These are phyloP conservation scores for Phrynocephalus vlangalii DNA, from an alignment of 2,797 vertebrate species.

Conservation along the genomic window DNA sequence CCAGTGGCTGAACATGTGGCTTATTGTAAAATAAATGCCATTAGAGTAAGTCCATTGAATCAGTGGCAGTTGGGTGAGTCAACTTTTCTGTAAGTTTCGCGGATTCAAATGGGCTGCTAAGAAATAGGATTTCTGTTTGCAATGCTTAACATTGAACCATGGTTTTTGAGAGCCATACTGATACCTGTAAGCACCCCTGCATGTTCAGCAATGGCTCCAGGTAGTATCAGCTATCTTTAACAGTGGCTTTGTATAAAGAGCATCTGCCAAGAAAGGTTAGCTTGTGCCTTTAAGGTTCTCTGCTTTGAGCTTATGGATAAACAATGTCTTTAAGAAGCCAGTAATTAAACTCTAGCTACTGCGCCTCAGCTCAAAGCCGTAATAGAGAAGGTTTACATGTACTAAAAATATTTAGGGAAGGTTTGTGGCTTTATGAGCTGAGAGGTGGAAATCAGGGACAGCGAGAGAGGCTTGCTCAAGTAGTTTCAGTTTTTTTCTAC, in stretches of 20 bases:
- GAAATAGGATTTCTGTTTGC: no score
- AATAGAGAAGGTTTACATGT: constrained; percentile 37
- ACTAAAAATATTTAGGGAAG: constrained; percentile 19
- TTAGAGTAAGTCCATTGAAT: no score
- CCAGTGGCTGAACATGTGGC: constrained; percentile 41
- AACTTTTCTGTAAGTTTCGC: no score
- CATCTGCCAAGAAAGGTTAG: constrained; percentile 73
- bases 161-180: constrained; percentile 73
- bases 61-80: no score
- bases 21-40: no score
- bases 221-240: constrained; percentile 62
- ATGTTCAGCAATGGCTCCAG: constrained; percentile 75
- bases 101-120: no score
- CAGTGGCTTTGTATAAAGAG: constrained; percentile 68
- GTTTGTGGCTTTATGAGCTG: constrained; percentile 9
- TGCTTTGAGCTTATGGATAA: constrained; percentile 68
- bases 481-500: constrained; percentile 7
- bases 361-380: constrained; percentile 43
- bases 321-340: constrained; percentile 55
- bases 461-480: constrained; percentile 3
- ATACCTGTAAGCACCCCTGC: constrained; percentile 77
- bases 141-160: constrained; percentile 82
- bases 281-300: constrained; percentile 67
- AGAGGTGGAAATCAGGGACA: constrained; percentile 21
- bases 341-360: constrained; percentile 50